Base-by-base conservation (phyloP, 23 tunicate species). In the Halocynthia aurantium region DNA sequence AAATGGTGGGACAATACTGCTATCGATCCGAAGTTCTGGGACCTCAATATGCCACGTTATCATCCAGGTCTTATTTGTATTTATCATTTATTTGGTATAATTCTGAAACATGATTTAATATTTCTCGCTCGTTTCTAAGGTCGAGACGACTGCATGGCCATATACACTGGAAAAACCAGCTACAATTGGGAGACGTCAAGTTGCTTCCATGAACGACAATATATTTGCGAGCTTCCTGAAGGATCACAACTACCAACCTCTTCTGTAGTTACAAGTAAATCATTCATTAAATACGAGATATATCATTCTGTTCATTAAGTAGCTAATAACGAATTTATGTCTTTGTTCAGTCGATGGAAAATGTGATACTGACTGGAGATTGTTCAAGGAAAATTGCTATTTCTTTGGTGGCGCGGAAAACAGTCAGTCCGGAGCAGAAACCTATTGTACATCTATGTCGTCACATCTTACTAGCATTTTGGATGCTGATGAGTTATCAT, bases 181-280 rank as follows among this genome's bases (percentile, higher is more conserved):
- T 17, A 72, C 11, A 92, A 92, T 77, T 92, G 98, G 98, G 98
- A 92, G 78, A 80, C 77, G 13, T 75, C 86, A 31, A 86, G 85
- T 55, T 92, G 98, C 73, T 92, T 92, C 57, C 70, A 63, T 49
- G 70, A 82, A 60, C 72, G 75, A 56, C 98, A 90, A 8, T 92
- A 57, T 55, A 86, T 92, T 21, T 92, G 98, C 76, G 82, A 82
- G 56, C 61, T 83, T 40, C 92, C 91, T 5, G 98, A 86, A 31
- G 98, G 98, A n/a, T 12, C 98, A 9, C 82, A 70, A 49, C 72
- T 92, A 5, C 86, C 96, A 22, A 13, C 73, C 7, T 65, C 63
- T 8, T 66, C 81, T 20, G 81, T 76, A 10, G 72, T 86, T 5
- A 76, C 84, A 57, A 75, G 92, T 86, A 76, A 66, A 57, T 77